Conservation (phyloP, 2,888 invertebrate genomes). For the Myopa tessellatipennis region DNA sequence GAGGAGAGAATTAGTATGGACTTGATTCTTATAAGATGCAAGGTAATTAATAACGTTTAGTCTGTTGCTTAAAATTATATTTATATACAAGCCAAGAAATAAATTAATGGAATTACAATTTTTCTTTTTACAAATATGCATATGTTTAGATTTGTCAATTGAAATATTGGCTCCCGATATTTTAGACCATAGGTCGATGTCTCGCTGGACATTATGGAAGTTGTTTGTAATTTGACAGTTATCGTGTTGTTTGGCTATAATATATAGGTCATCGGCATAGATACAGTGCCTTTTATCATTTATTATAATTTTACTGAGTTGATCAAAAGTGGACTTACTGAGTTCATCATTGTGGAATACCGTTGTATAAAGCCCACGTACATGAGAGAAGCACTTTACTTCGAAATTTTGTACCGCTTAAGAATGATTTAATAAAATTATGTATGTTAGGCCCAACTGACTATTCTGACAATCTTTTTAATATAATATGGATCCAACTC, state of each 20-base stretch:
- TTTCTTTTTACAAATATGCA: constrained; percentile 33
- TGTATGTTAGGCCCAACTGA: constrained; percentile 23
- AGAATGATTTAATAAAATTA: background rate
- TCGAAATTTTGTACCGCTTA: constrained; percentile 7
- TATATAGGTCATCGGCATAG: constrained; percentile 36
- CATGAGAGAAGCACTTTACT: background rate
- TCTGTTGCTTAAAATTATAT: background rate
- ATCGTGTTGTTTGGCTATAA: constrained; percentile 3
- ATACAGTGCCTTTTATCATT: background rate
- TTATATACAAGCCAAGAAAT: background rate
- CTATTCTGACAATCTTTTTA: constrained; percentile 16
- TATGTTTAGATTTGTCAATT: constrained; percentile 29
- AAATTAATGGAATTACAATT: too few species aligned
- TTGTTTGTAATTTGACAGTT: constrained; percentile 10
- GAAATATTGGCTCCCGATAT: constrained; percentile 35
- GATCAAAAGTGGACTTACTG: constrained; percentile 13
- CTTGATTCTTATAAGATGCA: constrained; percentile 23
- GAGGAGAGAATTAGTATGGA: constrained; percentile 30
- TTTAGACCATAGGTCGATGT: constrained; percentile 25
- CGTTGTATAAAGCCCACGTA: background rate
- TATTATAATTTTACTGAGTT: constrained; percentile 11
- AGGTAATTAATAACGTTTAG: constrained; percentile 40
- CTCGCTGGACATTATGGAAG: background rate
- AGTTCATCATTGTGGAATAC: constrained; percentile 19
- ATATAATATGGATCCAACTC: constrained; percentile 28